Evolutionary conservation across 64 coral and sea anemone genomes (phyloP), one percentile per base, ranked within the genome.

Genomic region (Actinia tenebrosa): DNA sequence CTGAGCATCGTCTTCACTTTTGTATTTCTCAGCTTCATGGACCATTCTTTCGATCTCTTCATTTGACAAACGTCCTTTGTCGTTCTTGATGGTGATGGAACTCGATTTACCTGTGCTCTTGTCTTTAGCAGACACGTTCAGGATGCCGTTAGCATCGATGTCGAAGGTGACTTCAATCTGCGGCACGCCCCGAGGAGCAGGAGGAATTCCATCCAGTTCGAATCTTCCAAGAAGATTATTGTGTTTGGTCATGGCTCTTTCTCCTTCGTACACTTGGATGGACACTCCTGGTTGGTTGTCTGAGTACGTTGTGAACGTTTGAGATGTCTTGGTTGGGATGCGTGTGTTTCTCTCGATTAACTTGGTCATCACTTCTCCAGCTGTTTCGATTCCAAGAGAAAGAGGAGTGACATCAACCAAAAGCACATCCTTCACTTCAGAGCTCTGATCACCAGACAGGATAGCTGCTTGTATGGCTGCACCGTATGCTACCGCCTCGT

Each of bases 401-500:
- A 92, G 78, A 13, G 93, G 93, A n/a, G 93, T 77, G 47, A 95
- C 93, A 19, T 95, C 93, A 10, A 95, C 82, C 26, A 95, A 64
- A 47, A 92, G 82, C 22, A 95, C 50, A 77, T 92, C 93, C 26
- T 83, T 91, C 30, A 92, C 84, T 85, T 88, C 92, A 23, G 88
- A 77, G 68, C 86, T 85, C 82, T 81, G 80, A 78, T 94, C 80
- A 17, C 93, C 93, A 14, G 93, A 95, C 8, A 92, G 87, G 43
- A 95, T 84, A 5, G 93, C 93, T 11, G 93, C 93, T 77, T 95
- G 93, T 6, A 95, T 82, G 22, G 93, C 93, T 23, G 93, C 93
- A 82, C 93, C 93, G 75, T 95, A 95, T 0, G 89, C 93, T 26
- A 95, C 90, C 10, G 90, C 93, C 84, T 92, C 93, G 71, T 95